Conservation (phyloP, 2,888 invertebrate species). For the Anarsia innoxiella region DNA sequence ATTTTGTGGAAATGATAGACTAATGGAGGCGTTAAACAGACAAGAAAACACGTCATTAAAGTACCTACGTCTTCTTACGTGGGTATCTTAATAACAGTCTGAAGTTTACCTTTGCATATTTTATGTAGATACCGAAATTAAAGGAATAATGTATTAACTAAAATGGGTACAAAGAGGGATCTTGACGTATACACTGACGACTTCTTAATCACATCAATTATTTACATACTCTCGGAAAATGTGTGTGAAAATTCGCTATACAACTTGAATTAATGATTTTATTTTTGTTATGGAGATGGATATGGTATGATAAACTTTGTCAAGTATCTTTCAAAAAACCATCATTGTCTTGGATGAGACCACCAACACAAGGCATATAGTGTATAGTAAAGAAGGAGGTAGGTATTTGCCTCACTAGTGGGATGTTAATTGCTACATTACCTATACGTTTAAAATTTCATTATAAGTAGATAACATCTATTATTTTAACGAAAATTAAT, state of each 20-base stretch:
- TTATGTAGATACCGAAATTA: no score
- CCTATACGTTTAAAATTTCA: not conserved
- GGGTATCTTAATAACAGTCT: no score
- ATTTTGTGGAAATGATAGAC: no score
- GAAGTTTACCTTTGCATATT: no score
- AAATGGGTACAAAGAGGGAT: constrained; percentile 1
- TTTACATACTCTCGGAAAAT: constrained; percentile 5
- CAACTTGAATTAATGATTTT: constrained; percentile 1
- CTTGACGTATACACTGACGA: constrained; percentile 1
- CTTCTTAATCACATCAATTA: constrained; percentile 8
- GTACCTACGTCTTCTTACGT: no score
- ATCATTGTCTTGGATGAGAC: not conserved
- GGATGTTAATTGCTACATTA: not conserved
- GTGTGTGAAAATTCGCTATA: constrained; percentile 8
- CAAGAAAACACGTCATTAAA: no score
- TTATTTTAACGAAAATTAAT: not conserved
- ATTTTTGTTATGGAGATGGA: not conserved
- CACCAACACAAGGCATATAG: not conserved
- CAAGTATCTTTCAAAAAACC: not conserved
- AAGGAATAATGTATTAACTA: no score
- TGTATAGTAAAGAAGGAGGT: not conserved
- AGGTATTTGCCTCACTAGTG: not conserved
- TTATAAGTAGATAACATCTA: no score
- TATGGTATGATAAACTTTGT: not conserved
- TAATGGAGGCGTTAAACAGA: no score